These are phyloP conservation scores for Dusona sp. DNA, from an alignment of 2,888 invertebrate genomes.

Conservation along the genomic window DNA sequence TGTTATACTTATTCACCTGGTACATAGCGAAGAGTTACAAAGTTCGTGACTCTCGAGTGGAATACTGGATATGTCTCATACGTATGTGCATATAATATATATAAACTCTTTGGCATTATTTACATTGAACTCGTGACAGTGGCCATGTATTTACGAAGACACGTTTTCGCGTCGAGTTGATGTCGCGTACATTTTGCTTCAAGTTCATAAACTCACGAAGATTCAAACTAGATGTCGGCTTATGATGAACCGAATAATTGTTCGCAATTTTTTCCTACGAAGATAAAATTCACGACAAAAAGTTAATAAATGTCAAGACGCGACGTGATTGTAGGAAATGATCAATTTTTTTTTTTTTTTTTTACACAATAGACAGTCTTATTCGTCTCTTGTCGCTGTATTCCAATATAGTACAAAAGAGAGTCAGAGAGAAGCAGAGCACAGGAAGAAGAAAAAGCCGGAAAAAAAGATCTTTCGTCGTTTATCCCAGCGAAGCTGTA, in stretches of 20 bases:
- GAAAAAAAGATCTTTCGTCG: slow-evolving; percentile 35
- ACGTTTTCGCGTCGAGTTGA: slow-evolving; percentile 16
- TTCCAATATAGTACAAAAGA: slow-evolving; percentile 13
- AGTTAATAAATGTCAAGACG: slow-evolving; percentile 56
- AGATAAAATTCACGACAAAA: background rate
- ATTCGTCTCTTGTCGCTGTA: slow-evolving; percentile 15
- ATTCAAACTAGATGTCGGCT: background rate
- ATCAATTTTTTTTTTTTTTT: slow-evolving; percentile 6
- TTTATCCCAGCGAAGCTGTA: slow-evolving; percentile 39
- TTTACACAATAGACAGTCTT: slow-evolving; percentile 12
- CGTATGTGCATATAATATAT: slow-evolving; percentile 11
- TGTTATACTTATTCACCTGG: slow-evolving; percentile 51
- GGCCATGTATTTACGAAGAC: slow-evolving; percentile 26
- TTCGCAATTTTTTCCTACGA: background rate
- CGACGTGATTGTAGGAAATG: background rate
- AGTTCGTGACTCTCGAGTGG: slow-evolving; percentile 34
- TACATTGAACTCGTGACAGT: slow-evolving; percentile 41
- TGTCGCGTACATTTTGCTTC: background rate
- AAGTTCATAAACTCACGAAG: slow-evolving; percentile 8
- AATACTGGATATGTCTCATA: slow-evolving; percentile 18
- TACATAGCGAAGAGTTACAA: slow-evolving; percentile 40
- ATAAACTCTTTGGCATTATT: slow-evolving; percentile 50
- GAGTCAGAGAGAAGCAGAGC: background rate
- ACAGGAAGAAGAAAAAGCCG: background rate
- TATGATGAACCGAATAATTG: background rate